Evolutionary conservation across 2,888 invertebrate genomes (phyloP), one percentile per base, ranked within the genome.

Genomic region (Yponomeuta malinellus): DNA sequence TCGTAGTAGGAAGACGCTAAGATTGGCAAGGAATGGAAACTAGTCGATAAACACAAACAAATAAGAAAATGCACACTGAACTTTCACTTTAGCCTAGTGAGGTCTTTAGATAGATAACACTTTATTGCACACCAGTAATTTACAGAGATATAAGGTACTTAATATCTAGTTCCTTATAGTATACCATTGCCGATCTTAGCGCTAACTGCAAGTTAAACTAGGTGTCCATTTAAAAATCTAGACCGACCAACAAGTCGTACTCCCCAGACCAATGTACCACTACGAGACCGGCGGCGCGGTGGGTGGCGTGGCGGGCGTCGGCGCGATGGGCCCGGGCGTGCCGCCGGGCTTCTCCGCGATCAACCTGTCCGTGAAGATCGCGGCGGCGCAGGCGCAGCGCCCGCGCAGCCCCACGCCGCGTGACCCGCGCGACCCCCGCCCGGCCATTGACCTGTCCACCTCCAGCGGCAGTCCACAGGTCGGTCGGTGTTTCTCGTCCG

Each of bases 401-500:
- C 95, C 93, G 90, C 94, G 91, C 90, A 95, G 93, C 93, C 96
- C 96, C 68, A 95, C 96, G 73, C 95, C 96, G 72, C 93, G 95
- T 64, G 95, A 95, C 78, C 95, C 96, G 71, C 95, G 96, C 65
- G 96, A 97, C 78, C 95, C 95, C 69, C 95, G 96, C 74, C 96
- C 96, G 15, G 96, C 97, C 77, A 96, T 97, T 90, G 97, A 97
- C 89, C 93, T 97, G 70, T 97, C 97, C 77, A 96, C 97, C 75
- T 96, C 97, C 78, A 97, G 96, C 86, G 96, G 97, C 77, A 97
- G 97, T 93, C 97, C 97, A 79, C 96, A 97, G 94, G 97, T 96
- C 87, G 93, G 87, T 80, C 87, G 93, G 87, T 80, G 76, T 76
- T 73, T 75, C 43, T 68, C 68, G 65, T 52, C 72, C 68, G 68